These are phyloP conservation scores for Cataglyphis albicans DNA, from an alignment of 2,888 invertebrate species.

Conservation along the genomic window DNA sequence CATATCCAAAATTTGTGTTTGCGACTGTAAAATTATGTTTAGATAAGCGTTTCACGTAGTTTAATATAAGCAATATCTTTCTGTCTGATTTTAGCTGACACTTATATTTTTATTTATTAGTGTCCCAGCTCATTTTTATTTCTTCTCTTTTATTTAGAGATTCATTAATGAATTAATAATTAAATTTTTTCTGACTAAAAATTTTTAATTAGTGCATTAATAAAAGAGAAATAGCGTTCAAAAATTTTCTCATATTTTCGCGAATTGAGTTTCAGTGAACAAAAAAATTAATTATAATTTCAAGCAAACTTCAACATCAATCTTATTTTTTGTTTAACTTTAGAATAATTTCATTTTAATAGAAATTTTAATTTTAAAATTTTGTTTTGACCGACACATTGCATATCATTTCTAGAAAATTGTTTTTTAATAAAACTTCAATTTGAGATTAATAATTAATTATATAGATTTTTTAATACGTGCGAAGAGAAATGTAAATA, in stretches of 20 bases:
- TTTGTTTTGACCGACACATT: not conserved
- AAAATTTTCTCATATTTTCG: not conserved
- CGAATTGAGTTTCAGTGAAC: not conserved
- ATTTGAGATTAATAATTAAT: not conserved
- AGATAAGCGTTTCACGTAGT: not conserved
- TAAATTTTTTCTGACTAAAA: not conserved
- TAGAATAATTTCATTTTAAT: not conserved
- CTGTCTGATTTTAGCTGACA: constrained; percentile 20
- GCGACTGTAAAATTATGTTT: not conserved
- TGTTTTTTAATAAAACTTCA: not conserved
- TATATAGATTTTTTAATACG: not conserved
- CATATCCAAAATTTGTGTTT: not conserved
- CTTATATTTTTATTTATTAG: constrained; percentile 36
- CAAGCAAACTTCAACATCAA: not conserved
- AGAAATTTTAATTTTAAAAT: not conserved
- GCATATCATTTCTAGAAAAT: not conserved
- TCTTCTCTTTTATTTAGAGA: constrained; percentile 6
- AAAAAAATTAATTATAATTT: not conserved
- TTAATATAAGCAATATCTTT: not conserved
- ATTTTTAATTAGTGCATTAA: not conserved
- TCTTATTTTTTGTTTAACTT: not conserved
- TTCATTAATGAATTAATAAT: not conserved
- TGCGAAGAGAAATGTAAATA: not conserved
- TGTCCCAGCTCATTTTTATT: not conserved
- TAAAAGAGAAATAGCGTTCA: not conserved